Base-by-base conservation (phyloP, 1,140 invertebrate species). In the Drosophila auraria region DNA sequence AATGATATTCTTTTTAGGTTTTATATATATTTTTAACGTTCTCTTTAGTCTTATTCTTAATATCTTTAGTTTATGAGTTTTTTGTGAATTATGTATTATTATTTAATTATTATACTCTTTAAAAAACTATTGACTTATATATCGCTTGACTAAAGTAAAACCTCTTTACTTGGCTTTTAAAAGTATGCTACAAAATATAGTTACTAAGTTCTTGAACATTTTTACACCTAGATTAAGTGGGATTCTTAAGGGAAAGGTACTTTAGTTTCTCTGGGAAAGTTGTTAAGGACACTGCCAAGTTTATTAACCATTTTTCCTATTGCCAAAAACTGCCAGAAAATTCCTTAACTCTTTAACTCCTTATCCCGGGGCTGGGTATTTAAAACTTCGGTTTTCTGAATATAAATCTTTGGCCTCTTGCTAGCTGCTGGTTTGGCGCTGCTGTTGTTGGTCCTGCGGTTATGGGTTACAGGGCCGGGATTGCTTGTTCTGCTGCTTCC, bases 401-500 rank as follows among this genome's bases (percentile, higher is more conserved):
- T 25, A 57, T 36, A 23, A 27, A 30, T 2, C 20, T 17, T 33
- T 33, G 44, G 15, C 14, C 51, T 47, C 17, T 25, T 40, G 49
- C 51, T 65, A 70, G 63, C 65, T 74, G 40, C 81, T 56, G 36
- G 40, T 25, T n/a, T 75, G 45, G 73, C 62, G 53, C 79, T 47
- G 27, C 63, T 60, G 77, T 49, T 78, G 68, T 69, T 71, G 60
- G 51, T 84, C 65, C 87, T 86, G 77, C 87, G 87, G 81, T 82
- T 86, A 79, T 87, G 77, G 82, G 81, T 83, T 83, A 77, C 78
- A 83, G 82, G 65, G 68, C 66, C 63, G 62, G 74, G 73, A 77
- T 53, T 60, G 73, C 73, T 77, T 76, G 61, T 77, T 53, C 73
- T 45, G 51, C 59, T 76, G 62, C 73, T 78, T 62, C 68, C 69